These are phyloP conservation scores for Caenorhabditis macrosperma DNA, from an alignment of 2,888 invertebrate species.

Conservation along the genomic window DNA sequence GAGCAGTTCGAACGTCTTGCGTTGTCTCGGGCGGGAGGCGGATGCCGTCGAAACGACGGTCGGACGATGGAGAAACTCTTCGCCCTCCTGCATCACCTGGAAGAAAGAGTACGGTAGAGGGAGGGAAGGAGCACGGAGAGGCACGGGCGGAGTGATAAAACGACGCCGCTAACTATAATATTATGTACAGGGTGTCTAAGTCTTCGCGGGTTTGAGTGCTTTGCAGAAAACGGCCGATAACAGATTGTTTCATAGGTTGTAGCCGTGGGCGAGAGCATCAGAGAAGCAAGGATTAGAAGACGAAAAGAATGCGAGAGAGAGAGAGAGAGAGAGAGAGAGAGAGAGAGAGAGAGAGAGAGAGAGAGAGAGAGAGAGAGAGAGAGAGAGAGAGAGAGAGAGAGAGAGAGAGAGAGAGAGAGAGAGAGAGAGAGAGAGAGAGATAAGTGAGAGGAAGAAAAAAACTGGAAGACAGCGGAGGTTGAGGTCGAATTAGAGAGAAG, in stretches of 20 bases:
- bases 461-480: no score
- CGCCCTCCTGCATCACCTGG: constrained; percentile 46
- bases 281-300: not conserved
- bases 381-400: no score
- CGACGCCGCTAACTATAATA: constrained; percentile 50
- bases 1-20: constrained; percentile 46
- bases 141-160: no score
- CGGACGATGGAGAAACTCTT: constrained; percentile 44
- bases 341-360: not conserved
- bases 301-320: not conserved
- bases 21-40: constrained; percentile 14
- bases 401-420: no score
- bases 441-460: no score
- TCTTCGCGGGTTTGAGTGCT: constrained; percentile 13
- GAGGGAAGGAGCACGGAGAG: not conserved
- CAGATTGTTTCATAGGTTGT: constrained; percentile 3
- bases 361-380: no score
- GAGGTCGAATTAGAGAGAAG: no score
- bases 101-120: constrained; percentile 4
- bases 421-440: no score
- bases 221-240: not conserved
- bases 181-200: constrained; percentile 24
- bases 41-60: constrained; percentile 37
- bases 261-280: not conserved
- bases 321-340: no score